Conservation (phyloP, 2,888 invertebrate genomes). For the Philereme vetulata region DNA sequence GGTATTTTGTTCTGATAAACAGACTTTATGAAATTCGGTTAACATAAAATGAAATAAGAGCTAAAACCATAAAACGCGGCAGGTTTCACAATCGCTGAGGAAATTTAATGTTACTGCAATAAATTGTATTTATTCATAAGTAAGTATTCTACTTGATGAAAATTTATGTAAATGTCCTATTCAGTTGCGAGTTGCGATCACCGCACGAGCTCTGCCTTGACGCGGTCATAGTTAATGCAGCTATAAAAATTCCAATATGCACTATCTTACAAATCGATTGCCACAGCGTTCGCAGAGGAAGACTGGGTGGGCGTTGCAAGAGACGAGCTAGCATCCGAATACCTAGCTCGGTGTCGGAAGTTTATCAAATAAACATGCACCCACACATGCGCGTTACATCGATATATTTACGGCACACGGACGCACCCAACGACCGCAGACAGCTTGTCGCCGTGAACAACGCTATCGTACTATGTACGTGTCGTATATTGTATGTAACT, state of each 20-base stretch:
- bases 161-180: slow-evolving; percentile 20
- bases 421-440: slow-evolving; percentile 72
- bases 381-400: slow-evolving; percentile 64
- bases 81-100: not conserved
- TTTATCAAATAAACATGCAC: slow-evolving; percentile 80
- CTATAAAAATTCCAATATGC: slow-evolving; percentile 39
- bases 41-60: not conserved
- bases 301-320: slow-evolving; percentile 64
- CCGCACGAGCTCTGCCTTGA: slow-evolving; percentile 18
- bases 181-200: slow-evolving; percentile 7
- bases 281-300: slow-evolving; percentile 33
- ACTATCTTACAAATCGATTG: slow-evolving; percentile 38
- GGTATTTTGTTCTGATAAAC: too few species aligned
- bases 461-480: slow-evolving; percentile 75
- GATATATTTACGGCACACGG: slow-evolving; percentile 73
- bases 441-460: slow-evolving; percentile 81
- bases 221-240: slow-evolving; percentile 29
- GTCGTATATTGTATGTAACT: slow-evolving; percentile 62
- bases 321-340: slow-evolving; percentile 72
- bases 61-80: not conserved
- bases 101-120: not conserved
- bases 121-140: slow-evolving; percentile 13
- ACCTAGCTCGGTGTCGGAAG: slow-evolving; percentile 76
- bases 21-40: too few species aligned
- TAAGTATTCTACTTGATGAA: slow-evolving; percentile 11